These are phyloP conservation scores for Sebastes flavidus DNA, from an alignment of 2,797 vertebrate genomes.

Conservation along the genomic window DNA sequence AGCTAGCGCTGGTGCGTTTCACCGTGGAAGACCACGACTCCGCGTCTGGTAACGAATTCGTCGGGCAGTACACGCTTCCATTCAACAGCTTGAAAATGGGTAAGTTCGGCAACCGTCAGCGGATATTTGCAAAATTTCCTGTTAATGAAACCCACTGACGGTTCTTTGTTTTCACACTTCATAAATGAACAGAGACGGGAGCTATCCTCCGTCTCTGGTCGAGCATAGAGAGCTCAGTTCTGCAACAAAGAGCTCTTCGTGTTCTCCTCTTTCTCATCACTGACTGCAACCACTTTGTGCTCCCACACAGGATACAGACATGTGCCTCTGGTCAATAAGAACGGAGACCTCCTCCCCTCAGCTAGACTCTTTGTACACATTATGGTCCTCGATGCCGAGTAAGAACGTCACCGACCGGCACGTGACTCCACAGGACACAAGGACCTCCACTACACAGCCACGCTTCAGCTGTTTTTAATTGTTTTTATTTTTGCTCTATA, in stretches of 20 bases:
- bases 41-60: conserved; percentile 88
- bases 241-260: conserved; percentile 31
- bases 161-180: conserved; percentile 4
- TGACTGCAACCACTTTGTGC: conserved; percentile 41
- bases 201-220: neutral
- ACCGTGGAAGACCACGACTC: conserved; percentile 90
- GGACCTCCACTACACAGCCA: neutral
- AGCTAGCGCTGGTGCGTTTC: conserved; percentile 91
- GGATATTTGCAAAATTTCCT: neutral
- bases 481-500: neutral
- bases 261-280: conserved; percentile 1
- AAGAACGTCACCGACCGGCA: conserved; percentile 1
- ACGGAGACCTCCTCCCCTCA: conserved; percentile 87
- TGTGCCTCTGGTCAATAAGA: conserved; percentile 89
- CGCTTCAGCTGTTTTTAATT: conserved; percentile 20
- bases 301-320: conserved; percentile 91
- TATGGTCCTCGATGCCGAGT: conserved; percentile 78
- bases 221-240: conserved; percentile 16
- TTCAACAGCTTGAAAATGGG: conserved; percentile 91
- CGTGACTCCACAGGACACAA: neutral
- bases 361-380: conserved; percentile 92
- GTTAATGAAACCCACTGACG: neutral
- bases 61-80: conserved; percentile 92
- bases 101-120: conserved; percentile 63
- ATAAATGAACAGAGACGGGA: conserved; percentile 25